These are phyloP conservation scores for Mesocricetus auratus DNA, from an alignment of 2,113 vertebrate genomes.

Conservation along the genomic window DNA sequence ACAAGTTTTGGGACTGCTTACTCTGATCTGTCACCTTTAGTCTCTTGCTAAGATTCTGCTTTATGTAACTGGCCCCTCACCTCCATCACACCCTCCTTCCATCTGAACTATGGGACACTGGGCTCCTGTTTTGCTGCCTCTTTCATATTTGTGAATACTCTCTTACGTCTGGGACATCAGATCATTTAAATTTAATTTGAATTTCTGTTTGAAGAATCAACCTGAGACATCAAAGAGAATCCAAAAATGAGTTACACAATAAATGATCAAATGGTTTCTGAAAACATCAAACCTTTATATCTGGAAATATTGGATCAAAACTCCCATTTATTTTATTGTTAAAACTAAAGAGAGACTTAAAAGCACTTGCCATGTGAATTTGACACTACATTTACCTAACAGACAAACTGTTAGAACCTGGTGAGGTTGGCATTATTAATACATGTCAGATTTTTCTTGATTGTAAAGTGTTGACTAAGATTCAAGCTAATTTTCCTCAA, in stretches of 20 bases:
- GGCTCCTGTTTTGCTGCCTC: background rate
- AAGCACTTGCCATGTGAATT: conserved; percentile 57
- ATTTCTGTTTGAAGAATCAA: conserved; percentile 84
- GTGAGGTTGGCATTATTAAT: conserved; percentile 20
- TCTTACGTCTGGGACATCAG: conserved; percentile 78
- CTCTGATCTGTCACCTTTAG: background rate
- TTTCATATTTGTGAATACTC: conserved; percentile 76
- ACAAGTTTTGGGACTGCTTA: background rate
- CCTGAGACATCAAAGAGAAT: conserved; percentile 83
- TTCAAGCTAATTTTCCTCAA: conserved; percentile 56
- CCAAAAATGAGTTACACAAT: conserved; percentile 73
- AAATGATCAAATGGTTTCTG: conserved; percentile 81
- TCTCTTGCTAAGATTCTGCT: background rate
- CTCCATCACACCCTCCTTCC: background rate
- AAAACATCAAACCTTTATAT: conserved; percentile 74
- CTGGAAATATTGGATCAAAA: conserved; percentile 78
- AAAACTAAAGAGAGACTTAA: conserved; percentile 77
- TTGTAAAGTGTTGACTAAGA: background rate
- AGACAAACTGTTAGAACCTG: conserved; percentile 64
- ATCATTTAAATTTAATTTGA: conserved; percentile 85
- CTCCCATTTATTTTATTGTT: conserved; percentile 76
- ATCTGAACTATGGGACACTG: conserved; percentile 40
- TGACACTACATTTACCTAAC: conserved; percentile 74
- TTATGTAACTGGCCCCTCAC: background rate
- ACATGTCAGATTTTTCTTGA: background rate